Evolutionary conservation across 2,888 invertebrate species (phyloP).

Genomic region (Volucella inflata): DNA sequence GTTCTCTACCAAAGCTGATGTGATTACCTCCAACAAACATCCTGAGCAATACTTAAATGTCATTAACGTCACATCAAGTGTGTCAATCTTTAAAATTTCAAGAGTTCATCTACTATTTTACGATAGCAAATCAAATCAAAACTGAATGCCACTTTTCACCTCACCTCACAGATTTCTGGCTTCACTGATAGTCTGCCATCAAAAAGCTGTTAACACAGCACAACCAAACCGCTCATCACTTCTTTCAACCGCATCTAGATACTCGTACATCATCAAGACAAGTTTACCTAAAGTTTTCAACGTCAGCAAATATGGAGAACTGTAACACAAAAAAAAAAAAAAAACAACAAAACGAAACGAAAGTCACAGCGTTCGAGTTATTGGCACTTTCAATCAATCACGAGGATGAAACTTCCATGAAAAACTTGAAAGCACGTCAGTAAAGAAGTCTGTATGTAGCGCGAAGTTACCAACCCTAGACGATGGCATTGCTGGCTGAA

Average conservation of each 20-base stretch:
- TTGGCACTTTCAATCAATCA: constrained; percentile 82
- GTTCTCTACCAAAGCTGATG: no score
- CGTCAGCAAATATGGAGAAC: constrained; percentile 2
- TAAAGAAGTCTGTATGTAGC: background rate
- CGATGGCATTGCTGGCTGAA: background rate
- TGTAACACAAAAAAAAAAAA: background rate
- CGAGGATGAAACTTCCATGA: constrained; percentile 60
- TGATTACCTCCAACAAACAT: no score
- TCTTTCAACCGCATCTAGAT: background rate
- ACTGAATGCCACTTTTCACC: no score
- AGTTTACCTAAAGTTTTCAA: constrained; percentile 28
- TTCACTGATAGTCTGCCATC: background rate
- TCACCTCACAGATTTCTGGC: no score
- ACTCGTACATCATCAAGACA: constrained; percentile 25
- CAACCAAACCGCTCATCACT: background rate
- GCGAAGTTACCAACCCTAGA: background rate
- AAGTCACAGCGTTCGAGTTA: constrained; percentile 79
- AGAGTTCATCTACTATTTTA: no score
- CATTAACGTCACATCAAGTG: no score
- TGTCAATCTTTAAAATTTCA: no score
- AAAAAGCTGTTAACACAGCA: background rate
- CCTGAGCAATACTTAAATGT: no score
- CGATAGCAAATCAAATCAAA: no score
- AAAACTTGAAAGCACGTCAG: constrained; percentile 23
- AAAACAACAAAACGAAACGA: background rate